phyloP scores from a whole-genome alignment of 23 tunicate species.

The Diplosoma virens region DNA sequence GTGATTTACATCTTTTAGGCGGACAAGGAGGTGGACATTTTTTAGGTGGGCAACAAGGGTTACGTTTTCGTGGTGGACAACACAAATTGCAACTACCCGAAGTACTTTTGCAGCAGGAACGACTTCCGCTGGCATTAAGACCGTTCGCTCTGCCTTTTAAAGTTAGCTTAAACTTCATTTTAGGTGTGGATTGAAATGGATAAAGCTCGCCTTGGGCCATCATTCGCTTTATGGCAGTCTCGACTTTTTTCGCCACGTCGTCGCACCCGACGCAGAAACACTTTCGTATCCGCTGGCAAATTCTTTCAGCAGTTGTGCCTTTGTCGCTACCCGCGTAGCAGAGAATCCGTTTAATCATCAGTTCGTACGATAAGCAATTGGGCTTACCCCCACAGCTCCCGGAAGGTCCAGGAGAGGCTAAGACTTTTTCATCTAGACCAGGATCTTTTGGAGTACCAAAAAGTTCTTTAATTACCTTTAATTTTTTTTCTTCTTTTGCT shows the following conservation, averaged over 20 bases:
- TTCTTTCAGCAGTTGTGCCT: neutral
- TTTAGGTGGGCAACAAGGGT: too few species aligned
- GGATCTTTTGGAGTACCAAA: too few species aligned
- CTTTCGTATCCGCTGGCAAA: neutral
- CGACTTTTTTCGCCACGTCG: neutral
- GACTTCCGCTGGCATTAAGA: slow-evolving; percentile 25
- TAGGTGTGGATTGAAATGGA: slow-evolving; percentile 36
- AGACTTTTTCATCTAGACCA: too few species aligned
- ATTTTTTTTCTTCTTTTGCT: too few species aligned
- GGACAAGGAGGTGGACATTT: too few species aligned
- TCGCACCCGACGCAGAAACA: neutral
- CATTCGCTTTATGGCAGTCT: slow-evolving; percentile 57
- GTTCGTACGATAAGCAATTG: neutral
- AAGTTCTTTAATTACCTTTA: too few species aligned
- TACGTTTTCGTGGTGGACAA: too few species aligned
- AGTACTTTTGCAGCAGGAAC: too few species aligned
- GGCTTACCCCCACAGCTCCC: too few species aligned
- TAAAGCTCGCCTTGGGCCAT: slow-evolving; percentile 19
- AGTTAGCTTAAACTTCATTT: slow-evolving; percentile 57
- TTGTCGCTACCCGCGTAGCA: neutral
- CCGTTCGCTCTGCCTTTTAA: slow-evolving; percentile 56
- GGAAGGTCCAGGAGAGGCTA: neutral
- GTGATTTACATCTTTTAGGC: too few species aligned
- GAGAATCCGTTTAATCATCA: neutral
- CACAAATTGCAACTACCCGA: too few species aligned